These are phyloP conservation scores for Otocyon megalotis DNA, from an alignment of 2,113 vertebrate species.

Conservation along the genomic window DNA sequence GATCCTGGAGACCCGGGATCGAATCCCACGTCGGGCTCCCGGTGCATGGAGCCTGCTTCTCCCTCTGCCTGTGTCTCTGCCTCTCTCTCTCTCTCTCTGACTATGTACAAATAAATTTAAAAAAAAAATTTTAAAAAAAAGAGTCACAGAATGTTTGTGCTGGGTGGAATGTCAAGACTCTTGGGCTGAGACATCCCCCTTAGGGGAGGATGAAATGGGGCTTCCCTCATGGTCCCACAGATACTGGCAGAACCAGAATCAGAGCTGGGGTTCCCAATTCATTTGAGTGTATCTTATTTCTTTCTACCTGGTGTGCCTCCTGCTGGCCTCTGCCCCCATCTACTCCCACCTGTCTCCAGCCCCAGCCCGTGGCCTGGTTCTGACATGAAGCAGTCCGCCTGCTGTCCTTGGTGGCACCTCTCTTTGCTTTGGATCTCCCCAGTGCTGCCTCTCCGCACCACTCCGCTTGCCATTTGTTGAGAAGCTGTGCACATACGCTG, in stretches of 20 bases:
- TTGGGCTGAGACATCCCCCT: not conserved
- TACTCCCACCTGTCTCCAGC: not conserved
- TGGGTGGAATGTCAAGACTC: not conserved
- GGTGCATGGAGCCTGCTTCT: too few relatives aligned
- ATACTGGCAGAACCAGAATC: not conserved
- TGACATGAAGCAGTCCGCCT: too few relatives aligned
- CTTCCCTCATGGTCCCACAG: not conserved
- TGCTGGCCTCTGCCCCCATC: too few relatives aligned
- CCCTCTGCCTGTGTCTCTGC: too few relatives aligned
- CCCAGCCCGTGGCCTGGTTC: accelerated
- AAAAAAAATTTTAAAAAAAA: too few relatives aligned
- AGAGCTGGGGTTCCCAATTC: accelerated
- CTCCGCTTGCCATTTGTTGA: not conserved
- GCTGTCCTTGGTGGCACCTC: too few relatives aligned
- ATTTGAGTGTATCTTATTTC: accelerated
- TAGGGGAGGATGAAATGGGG: not conserved
- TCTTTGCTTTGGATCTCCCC: not conserved
- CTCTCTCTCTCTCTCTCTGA: too few relatives aligned
- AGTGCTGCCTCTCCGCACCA: not conserved
- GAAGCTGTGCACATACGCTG: too few relatives aligned
- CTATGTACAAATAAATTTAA: too few relatives aligned
- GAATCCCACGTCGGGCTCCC: too few relatives aligned
- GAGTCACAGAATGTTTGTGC: not conserved
- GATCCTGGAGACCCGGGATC: too few relatives aligned
- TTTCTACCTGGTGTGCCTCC: not conserved